Evolutionary conservation across 2,797 vertebrate species (phyloP).

Genomic region (Bryconaethiops microstoma): DNA sequence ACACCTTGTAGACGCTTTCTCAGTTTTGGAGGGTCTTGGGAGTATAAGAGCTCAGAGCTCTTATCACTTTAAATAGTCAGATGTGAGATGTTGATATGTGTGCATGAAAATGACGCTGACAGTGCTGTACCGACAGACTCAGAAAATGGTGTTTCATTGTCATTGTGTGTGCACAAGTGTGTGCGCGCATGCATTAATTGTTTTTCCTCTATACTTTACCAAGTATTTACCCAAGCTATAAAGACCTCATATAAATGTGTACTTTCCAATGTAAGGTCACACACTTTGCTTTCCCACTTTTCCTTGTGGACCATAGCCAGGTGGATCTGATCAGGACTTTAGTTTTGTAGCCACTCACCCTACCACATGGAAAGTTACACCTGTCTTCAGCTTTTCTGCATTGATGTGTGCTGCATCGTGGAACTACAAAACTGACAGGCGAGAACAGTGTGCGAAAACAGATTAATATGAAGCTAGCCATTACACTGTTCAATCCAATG

Average conservation of each 20-base stretch:
- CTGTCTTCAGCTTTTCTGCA: slow-evolving; percentile 36
- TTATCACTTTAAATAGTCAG: slow-evolving; percentile 68
- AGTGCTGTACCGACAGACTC: slow-evolving; percentile 47
- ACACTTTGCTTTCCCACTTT: slow-evolving; percentile 11
- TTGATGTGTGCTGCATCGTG: slow-evolving; percentile 13
- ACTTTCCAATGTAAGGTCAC: background rate
- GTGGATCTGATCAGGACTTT: slow-evolving; percentile 16
- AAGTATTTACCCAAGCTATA: background rate
- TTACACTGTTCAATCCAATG: slow-evolving; percentile 20
- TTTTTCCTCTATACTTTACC: slow-evolving; percentile 1
- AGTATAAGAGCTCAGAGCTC: slow-evolving; percentile 57
- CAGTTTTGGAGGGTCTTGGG: slow-evolving; percentile 39
- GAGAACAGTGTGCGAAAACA: slow-evolving; percentile 30
- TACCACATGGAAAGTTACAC: slow-evolving; percentile 20
- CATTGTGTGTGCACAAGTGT: slow-evolving; percentile 4
- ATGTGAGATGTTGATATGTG: slow-evolving; percentile 64
- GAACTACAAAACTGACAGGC: slow-evolving; percentile 32
- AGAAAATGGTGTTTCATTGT: slow-evolving; percentile 47
- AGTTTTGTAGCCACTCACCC: slow-evolving; percentile 2
- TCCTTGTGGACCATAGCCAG: background rate
- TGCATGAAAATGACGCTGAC: slow-evolving; percentile 47
- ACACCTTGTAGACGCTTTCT: slow-evolving; percentile 49
- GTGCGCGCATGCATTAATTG: slow-evolving; percentile 16
- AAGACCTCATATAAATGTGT: slow-evolving; percentile 3
- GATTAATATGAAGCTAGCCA: slow-evolving; percentile 22